Conservation (phyloP, 1,140 invertebrate genomes). For the Patella vulgata region DNA sequence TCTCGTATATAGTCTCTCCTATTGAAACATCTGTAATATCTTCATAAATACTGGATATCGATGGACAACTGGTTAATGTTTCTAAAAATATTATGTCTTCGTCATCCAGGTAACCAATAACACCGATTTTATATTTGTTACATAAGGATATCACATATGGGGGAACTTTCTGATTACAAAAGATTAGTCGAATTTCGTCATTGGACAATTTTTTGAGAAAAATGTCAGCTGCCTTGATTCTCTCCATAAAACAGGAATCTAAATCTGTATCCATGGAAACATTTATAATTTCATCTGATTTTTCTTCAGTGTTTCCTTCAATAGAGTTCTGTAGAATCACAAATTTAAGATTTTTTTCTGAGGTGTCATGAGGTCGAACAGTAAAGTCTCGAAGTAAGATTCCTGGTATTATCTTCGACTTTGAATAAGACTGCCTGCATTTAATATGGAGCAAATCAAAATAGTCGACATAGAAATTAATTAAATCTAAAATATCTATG, state of each 20-base stretch:
- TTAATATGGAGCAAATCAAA: conserved; percentile 11
- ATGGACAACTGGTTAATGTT: conserved; percentile 2
- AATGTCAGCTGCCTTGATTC: background rate
- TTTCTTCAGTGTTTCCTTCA: background rate
- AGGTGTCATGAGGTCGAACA: background rate
- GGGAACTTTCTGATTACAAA: conserved; percentile 12
- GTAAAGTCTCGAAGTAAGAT: conserved; percentile 11
- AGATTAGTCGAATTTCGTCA: conserved; percentile 11
- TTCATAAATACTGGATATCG: background rate
- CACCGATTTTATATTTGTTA: conserved; percentile 11
- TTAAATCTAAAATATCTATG: background rate
- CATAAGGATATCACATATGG: conserved; percentile 12
- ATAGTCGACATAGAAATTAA: conserved; percentile 3
- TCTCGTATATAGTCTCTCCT: conserved; percentile 1
- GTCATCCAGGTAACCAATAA: conserved; percentile 8
- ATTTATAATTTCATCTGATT: conserved; percentile 1
- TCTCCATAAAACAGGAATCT: background rate
- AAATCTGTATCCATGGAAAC: background rate
- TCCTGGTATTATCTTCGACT: background rate
- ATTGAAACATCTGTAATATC: background rate
- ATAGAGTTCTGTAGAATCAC: conserved; percentile 13
- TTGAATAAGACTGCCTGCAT: background rate
- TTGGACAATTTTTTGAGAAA: conserved; percentile 1
- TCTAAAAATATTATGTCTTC: conserved; percentile 10
- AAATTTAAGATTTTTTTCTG: conserved; percentile 1